phyloP scores from a whole-genome alignment of 2,888 invertebrate genomes.

The Balanococcus diminutus region DNA sequence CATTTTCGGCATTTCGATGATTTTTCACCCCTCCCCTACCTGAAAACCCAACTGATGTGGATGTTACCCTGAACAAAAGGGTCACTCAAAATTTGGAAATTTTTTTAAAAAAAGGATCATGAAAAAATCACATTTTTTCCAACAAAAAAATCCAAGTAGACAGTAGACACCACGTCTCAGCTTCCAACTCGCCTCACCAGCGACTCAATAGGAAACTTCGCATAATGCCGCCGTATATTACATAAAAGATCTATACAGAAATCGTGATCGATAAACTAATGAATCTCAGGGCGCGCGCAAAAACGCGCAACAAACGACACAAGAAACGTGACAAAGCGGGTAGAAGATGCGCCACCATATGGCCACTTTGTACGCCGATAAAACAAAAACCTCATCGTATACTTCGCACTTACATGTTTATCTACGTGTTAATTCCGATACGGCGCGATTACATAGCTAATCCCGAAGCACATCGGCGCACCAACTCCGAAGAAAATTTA shows the following conservation, averaged over 20 bases:
- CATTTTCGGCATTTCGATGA: too few species aligned
- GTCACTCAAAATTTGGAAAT: too few species aligned
- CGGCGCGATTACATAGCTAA: not conserved
- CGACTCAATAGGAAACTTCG: not conserved
- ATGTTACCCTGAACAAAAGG: too few species aligned
- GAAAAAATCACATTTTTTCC: too few species aligned
- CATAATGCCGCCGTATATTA: not conserved
- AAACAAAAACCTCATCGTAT: not conserved
- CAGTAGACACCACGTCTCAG: too few species aligned
- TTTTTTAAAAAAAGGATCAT: too few species aligned
- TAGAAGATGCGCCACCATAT: slow-evolving; percentile 27
- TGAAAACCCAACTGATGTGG: too few species aligned
- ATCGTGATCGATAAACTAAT: slow-evolving; percentile 20
- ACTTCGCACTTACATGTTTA: not conserved
- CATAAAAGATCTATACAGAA: not conserved
- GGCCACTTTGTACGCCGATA: slow-evolving; percentile 31
- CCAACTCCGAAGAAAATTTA: not conserved
- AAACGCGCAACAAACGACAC: not conserved
- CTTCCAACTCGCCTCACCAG: not conserved
- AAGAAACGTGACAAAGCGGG: not conserved
- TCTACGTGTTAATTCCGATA: slow-evolving; percentile 18
- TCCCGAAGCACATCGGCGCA: not conserved
- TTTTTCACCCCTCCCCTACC: too few species aligned
- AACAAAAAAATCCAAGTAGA: too few species aligned
- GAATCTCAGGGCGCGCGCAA: not conserved